Conservation (phyloP, 35 echinoderm and acorn worm species). For the Chiridota heheva region DNA sequence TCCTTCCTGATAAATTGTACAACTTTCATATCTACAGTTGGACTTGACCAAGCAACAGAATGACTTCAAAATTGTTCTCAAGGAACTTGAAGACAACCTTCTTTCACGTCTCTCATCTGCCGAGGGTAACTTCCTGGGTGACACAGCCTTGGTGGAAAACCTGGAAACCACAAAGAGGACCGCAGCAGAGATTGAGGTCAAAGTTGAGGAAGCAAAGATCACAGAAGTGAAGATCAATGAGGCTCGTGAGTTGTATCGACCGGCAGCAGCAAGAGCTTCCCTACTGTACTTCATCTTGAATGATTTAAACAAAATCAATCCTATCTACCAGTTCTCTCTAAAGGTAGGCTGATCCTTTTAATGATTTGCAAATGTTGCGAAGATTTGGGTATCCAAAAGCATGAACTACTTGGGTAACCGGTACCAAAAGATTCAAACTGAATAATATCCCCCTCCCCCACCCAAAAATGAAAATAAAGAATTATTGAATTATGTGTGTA, state of each 20-base stretch:
- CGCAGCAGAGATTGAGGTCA: slow-evolving; percentile 96
- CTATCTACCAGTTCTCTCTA: slow-evolving; percentile 98
- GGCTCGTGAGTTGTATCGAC: slow-evolving; percentile 87
- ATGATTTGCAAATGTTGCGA: not conserved
- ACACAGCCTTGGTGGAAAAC: slow-evolving; percentile 96
- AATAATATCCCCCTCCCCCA: no score
- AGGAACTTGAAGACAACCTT: slow-evolving; percentile 95
- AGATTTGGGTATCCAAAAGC: no score
- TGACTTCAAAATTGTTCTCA: slow-evolving; percentile 98
- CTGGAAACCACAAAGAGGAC: slow-evolving; percentile 97
- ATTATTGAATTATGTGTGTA: no score
- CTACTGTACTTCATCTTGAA: slow-evolving; percentile 98
- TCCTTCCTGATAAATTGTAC: no score
- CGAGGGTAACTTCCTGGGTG: slow-evolving; percentile 99
- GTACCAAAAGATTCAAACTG: no score
- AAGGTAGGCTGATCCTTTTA: slow-evolving; percentile 59
- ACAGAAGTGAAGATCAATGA: slow-evolving; percentile 98
- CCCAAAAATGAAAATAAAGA: no score
- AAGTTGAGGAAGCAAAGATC: slow-evolving; percentile 93
- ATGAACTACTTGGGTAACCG: no score
- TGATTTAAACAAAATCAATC: slow-evolving; percentile 97
- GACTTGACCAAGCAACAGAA: slow-evolving; percentile 98
- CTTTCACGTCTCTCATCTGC: slow-evolving; percentile 93
- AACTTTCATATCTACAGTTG: no score
- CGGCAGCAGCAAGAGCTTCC: slow-evolving; percentile 91